Base-by-base conservation (phyloP, 2,797 vertebrate genomes). In the Diglossa cyanea region DNA sequence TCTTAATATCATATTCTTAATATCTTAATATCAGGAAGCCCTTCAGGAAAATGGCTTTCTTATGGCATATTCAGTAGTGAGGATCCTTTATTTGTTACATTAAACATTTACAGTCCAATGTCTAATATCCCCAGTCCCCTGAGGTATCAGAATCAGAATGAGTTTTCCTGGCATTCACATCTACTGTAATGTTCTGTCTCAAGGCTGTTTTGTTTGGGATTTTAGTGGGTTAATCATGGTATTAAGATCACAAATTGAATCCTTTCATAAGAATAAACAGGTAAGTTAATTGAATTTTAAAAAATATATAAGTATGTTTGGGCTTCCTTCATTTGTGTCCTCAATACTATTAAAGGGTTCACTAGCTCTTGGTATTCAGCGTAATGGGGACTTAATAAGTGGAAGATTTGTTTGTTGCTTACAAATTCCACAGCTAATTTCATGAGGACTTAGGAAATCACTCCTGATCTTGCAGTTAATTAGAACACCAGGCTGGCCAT, bases 281-380 rank as follows among this genome's bases (percentile, higher is more conserved):
- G 60, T 39, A 91, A 95, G 67, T 92, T 93, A 97, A 96, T 93
- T 95, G 86, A 94, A 86, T 96, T 92, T 80, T 85, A 35, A n/a
- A 28, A 53, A 20, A n/a, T 24, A 28, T 37, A 1, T 24, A 72
- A n/a, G 45, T 62, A 53, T 71, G 54, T 86, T 94, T 61, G 71
- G 47, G 35, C 26, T 70, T 75, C 35, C 68, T 67, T 54, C 14
- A 33, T 91, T 96, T 92, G 18, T 84, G 73, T 86, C 35, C 57
- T 86, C 65, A 54, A 33, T n/a, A 50, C 33, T 83, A 63, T 71
- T 74, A 68, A 92, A 62, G 25, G 62, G 13, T 80, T 93, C n/a
- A 39, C 11, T 77, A 39, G 55, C 31, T 93, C 71, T 53, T 84
- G n/a, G 65, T 75, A 73, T 88, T 76, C 15, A 94, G 84, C 61